A percentile compares a stretch with the other conserved stretches of the same genome.
These are phyloP conservation scores for Sebastes iracundus DNA, from an alignment of 2,797 vertebrate species.

Conservation along the genomic window DNA sequence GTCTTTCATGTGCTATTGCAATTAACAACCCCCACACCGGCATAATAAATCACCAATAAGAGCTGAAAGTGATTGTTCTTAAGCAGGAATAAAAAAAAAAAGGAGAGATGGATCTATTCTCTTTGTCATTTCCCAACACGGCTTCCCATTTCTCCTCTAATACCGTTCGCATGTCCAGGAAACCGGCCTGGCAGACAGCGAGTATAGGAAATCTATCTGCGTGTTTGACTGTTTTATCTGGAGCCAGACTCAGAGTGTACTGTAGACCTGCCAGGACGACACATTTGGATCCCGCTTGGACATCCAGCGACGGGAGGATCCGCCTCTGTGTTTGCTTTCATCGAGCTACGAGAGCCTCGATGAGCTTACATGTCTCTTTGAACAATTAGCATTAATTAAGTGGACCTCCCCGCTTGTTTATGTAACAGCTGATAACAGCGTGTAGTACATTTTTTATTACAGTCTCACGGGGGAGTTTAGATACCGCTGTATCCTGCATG, in stretches of 20 bases:
- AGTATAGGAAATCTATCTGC: constrained; percentile 80
- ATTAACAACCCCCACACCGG: constrained; percentile 66
- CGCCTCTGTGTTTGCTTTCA: constrained; percentile 58
- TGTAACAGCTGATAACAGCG: constrained; percentile 51
- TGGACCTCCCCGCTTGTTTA: constrained; percentile 62
- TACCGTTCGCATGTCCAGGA: constrained; percentile 77
- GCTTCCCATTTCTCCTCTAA: constrained; percentile 67
- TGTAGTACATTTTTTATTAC: constrained; percentile 54
- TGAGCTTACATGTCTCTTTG: constrained; percentile 67
- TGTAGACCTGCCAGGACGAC: constrained; percentile 71
- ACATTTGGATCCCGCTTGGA: constrained; percentile 59
- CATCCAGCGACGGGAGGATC: constrained; percentile 41
- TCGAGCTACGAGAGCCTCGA: constrained; percentile 43
- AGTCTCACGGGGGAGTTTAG: constrained; percentile 12
- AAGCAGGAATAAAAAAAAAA: constrained; percentile 17
- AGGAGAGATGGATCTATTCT: constrained; percentile 60
- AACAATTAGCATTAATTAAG: constrained; percentile 75
- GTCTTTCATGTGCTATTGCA: constrained; percentile 70
- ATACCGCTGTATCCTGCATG: not conserved
- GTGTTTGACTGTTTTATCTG: constrained; percentile 78
- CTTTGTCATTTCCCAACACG: constrained; percentile 67
- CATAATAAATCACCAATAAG: constrained; percentile 64
- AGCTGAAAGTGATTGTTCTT: constrained; percentile 63
- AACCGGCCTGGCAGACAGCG: constrained; percentile 66
- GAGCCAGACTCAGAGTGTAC: constrained; percentile 73